Conservation (phyloP, 2,797 vertebrate species). For the Coregonus suidteri region DNA sequence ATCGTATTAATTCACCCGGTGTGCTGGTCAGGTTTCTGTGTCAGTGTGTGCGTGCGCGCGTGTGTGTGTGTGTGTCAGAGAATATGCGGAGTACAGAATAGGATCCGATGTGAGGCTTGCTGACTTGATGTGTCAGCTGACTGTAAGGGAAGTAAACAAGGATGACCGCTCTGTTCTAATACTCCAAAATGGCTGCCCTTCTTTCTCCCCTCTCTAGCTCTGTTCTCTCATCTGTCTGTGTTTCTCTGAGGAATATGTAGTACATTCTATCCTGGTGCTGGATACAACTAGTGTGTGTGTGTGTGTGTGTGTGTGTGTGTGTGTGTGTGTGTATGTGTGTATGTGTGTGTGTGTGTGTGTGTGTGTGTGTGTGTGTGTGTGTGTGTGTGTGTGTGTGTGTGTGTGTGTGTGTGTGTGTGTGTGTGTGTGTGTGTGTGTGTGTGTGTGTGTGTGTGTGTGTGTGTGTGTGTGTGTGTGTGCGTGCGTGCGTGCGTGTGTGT, state of each 20-base stretch:
- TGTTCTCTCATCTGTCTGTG: background rate
- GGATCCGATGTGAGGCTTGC: constrained; percentile 29
- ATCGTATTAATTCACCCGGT: constrained; percentile 53
- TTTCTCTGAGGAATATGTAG: too few relatives aligned
- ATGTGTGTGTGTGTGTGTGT: background rate
- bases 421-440: too few relatives aligned
- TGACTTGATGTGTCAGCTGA: constrained; percentile 24
- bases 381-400: background rate
- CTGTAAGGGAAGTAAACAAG: constrained; percentile 10
- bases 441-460: too few relatives aligned
- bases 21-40: constrained; percentile 17
- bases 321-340: constrained; percentile 1
- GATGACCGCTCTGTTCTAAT: constrained; percentile 19
- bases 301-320: constrained; percentile 3
- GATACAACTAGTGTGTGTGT: background rate
- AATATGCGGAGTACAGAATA: constrained; percentile 44
- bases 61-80: background rate
- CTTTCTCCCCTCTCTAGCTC: background rate
- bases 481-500: too few relatives aligned
- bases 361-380: background rate
- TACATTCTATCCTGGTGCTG: too few relatives aligned
- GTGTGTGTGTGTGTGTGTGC: too few relatives aligned
- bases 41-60: constrained; percentile 5
- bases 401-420: background rate
- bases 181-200: constrained; percentile 3